Base-by-base conservation (phyloP, 2,888 invertebrate genomes). In the Hirtodrosophila alboralis region DNA sequence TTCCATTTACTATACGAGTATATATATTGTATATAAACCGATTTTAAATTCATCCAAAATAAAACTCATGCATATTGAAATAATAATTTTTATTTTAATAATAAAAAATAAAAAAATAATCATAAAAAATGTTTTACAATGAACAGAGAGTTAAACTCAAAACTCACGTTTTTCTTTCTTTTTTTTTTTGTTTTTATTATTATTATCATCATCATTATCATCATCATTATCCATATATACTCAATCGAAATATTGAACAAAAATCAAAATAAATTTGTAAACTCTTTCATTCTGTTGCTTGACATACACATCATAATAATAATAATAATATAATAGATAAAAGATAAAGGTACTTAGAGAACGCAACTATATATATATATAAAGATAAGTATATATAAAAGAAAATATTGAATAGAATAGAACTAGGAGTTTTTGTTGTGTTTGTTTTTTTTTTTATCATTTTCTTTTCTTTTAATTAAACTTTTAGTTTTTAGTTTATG, bases 41-140 rank as follows among this genome's bases (percentile, higher is more conserved):
- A 23, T 23, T 23, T n/a, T 23, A 2, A 7, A 16, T 41, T 38
- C 18, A 9, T 28, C 9, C 9, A 28, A 81, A 85, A 84, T 81
- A 67, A 87, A 86, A 86, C 81, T 57, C 87, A 84, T 79, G 81
- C 72, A 72, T 57, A 59, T 83, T 75, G 75, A 86, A 87, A 87
- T 86, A 78, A 86, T 85, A 87, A 80, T 74, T 87, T n/a, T 86
- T 86, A 87, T 87, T 86, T 85, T 81, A 87, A 86, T 77, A 84
- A 76, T 81, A 78, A 78, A 79, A 79, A 76, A 77, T 65, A 75
- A 70, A 73, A 23, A 80, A 83, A 75, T 77, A 84, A 81, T 77
- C 74, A 84, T 80, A 86, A 79, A 85, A 84, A 84, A 79, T 58
- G 78, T 70, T 85, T 79, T 77, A 84, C 86, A 87, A 87, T 81